These are phyloP conservation scores for Bradypus variegatus DNA, from an alignment of 2,797 vertebrate genomes.

Conservation along the genomic window DNA sequence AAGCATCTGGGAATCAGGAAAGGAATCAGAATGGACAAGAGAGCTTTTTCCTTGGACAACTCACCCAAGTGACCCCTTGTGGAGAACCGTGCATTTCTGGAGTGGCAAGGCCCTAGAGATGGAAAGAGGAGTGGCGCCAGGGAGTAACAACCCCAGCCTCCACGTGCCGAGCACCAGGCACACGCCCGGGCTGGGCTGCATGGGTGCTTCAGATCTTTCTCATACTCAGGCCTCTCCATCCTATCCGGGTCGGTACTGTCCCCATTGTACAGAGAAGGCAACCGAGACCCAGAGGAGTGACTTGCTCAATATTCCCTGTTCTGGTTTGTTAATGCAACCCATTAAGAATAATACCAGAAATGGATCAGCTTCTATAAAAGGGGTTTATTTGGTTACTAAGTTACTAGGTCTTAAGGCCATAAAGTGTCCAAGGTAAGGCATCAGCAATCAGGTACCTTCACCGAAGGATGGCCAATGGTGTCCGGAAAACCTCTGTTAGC, in stretches of 20 bases:
- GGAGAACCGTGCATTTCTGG: background rate
- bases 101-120: background rate
- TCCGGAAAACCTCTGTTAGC: too few relatives aligned
- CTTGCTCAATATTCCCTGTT: too few relatives aligned
- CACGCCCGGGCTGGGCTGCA: accelerated
- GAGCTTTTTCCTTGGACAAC: background rate
- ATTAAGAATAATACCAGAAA: too few relatives aligned
- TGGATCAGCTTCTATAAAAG: too few relatives aligned
- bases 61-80: background rate
- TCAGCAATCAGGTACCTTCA: too few relatives aligned
- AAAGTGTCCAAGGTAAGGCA: too few relatives aligned
- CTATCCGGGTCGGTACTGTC: too few relatives aligned
- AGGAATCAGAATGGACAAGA: background rate
- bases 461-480: too few relatives aligned
- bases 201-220: background rate
- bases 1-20: background rate
- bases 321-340: too few relatives aligned
- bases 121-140: background rate
- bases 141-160: too few relatives aligned
- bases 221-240: background rate
- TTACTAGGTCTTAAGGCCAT: too few relatives aligned
- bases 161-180: background rate
- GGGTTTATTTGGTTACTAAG: too few relatives aligned
- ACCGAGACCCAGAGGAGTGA: background rate
- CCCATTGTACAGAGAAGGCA: background rate